A percentile compares a stretch with the other conserved stretches of the same genome.
Conservation (phyloP, 1,140 invertebrate genomes). For the Sinella curviseta region DNA sequence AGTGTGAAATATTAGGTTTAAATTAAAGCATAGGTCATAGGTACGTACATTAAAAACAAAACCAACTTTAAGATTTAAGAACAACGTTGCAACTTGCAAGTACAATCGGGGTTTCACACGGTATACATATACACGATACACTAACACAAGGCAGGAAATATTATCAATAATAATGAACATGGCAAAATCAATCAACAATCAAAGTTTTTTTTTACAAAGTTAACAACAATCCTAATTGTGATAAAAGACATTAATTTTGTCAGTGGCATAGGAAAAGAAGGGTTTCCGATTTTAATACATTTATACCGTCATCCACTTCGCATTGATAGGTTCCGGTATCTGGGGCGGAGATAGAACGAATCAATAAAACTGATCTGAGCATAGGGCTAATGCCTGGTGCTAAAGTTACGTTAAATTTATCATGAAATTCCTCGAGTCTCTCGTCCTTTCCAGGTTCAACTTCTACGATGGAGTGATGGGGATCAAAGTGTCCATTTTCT, state of each 20-base stretch:
- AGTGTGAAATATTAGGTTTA: neutral
- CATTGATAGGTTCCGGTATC: conserved; percentile 42
- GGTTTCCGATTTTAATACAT: conserved; percentile 44
- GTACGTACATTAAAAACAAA: too few relatives aligned
- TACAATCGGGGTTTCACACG: too few relatives aligned
- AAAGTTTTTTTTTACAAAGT: too few relatives aligned
- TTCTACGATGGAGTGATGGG: conserved; percentile 27
- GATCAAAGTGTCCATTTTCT: neutral
- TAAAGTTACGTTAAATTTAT: conserved; percentile 49
- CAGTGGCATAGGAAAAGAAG: conserved; percentile 49
- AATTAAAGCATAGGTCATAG: neutral
- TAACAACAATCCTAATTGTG: too few relatives aligned
- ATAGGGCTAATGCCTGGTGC: conserved; percentile 48
- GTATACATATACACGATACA: too few relatives aligned
- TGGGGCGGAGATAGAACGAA: conserved; percentile 34
- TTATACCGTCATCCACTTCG: conserved; percentile 46
- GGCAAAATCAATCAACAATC: too few relatives aligned
- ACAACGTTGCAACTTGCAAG: neutral
- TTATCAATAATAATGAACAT: too few relatives aligned
- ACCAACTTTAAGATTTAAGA: too few relatives aligned
- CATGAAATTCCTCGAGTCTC: conserved; percentile 46
- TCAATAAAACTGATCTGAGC: conserved; percentile 46
- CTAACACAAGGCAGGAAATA: too few relatives aligned
- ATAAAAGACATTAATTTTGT: neutral
- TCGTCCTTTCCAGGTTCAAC: neutral